Evolutionary conservation across 2,888 invertebrate genomes (phyloP), one percentile per base, ranked within the genome.

Genomic region (Phengaris alcon): DNA sequence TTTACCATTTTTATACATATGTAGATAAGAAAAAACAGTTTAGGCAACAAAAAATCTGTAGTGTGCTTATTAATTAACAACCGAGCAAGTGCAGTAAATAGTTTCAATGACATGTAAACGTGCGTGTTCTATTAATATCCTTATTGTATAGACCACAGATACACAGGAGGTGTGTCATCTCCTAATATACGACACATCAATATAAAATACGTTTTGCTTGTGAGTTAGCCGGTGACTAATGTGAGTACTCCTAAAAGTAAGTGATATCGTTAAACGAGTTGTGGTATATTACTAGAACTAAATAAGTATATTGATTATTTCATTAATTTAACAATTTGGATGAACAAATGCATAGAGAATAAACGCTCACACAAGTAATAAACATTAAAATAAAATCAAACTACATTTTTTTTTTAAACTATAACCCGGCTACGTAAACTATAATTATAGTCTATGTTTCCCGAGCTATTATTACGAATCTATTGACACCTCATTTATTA

Each of bases 141-240:
- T 72, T 72, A 35, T 54, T 72, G 72, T 52, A 54, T 6, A 35
- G 10, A 64, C 35, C 35, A 64, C 6, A 64, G 12, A 64, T 10
- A 59, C 12, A 70, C 70, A n/a, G 35, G 35, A 35, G 52, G 72
- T 72, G 72, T 72, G 72, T 72, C 72, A 72, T 72, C 72, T 72
- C 72, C 72, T 52, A 35, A 72, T 54, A 70, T 70, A 72, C 44
- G 13, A 6, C 72, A 44, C 15, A 44, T 64, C 64, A 48, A 22
- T 72, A 52, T 52, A 35, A 35, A 35, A 35, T 72, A 72, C 52
- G 52, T 70, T 51, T 9, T 52, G 70, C 22, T 48, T 12, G 51
- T 22, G 54, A 35, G 52, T 72, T 52, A 72, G 72, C 52, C 52
- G 35, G 72, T 72, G 72, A 72, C 72, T 72, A 72, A 72, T 35